phyloP scores from a whole-genome alignment of 1,140 invertebrate genomes.

The Oppia nitens region DNA sequence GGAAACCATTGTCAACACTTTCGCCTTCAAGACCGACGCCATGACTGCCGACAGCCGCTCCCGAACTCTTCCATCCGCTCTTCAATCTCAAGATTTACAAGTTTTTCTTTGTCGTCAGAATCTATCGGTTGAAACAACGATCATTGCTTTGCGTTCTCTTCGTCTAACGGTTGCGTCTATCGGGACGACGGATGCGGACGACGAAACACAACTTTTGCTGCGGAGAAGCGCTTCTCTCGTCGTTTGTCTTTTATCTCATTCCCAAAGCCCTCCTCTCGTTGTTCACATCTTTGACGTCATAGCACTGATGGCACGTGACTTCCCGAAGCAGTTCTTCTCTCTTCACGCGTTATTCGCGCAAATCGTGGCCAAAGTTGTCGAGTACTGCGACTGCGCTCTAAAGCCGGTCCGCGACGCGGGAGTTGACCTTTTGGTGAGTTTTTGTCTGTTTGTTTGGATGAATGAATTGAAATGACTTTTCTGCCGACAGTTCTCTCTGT shows the following conservation, averaged over 20 bases:
- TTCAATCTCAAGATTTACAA: not conserved
- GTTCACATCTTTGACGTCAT: conserved; percentile 78
- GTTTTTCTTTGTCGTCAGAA: conserved; percentile 1
- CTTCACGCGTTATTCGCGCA: not conserved
- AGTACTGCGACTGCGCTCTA: not conserved
- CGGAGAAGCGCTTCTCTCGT: conserved; percentile 62
- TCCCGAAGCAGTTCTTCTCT: conserved; percentile 50
- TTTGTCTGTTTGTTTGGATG: not conserved
- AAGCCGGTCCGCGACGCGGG: not conserved
- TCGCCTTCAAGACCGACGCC: conserved; percentile 1
- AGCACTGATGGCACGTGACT: conserved; percentile 77
- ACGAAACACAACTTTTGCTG: conserved; percentile 39
- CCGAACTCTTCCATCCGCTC: not conserved
- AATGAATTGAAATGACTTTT: not conserved
- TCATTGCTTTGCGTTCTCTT: conserved; percentile 8
- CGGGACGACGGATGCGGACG: not conserved
- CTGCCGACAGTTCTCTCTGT: not conserved
- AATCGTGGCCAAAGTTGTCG: conserved; percentile 3
- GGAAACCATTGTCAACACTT: not conserved
- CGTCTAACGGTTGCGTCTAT: conserved; percentile 5
- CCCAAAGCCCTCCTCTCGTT: conserved; percentile 72
- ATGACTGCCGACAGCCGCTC: not conserved
- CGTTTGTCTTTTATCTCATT: conserved; percentile 63
- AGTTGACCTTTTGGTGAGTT: conserved; percentile 6
- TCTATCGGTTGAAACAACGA: conserved; percentile 3